These are phyloP conservation scores for Patagioenas fasciata DNA, from an alignment of 2,113 vertebrate species.

Conservation along the genomic window DNA sequence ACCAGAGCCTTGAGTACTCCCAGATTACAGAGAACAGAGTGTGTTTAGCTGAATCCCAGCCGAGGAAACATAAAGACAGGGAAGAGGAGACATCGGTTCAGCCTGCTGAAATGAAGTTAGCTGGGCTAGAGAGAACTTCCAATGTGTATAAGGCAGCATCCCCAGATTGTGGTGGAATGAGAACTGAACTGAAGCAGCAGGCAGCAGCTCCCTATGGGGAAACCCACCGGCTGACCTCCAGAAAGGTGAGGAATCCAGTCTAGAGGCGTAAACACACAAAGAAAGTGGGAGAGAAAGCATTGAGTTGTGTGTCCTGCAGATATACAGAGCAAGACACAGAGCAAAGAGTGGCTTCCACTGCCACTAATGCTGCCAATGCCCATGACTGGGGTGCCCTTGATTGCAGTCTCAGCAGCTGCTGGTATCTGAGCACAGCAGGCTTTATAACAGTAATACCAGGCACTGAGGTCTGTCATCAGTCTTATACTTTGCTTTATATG, in stretches of 20 bases:
- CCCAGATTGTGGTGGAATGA: background rate
- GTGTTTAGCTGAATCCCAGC: background rate
- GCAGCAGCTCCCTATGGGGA: background rate
- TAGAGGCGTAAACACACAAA: background rate
- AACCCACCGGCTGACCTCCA: background rate
- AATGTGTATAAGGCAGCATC: background rate
- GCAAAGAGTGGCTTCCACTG: background rate
- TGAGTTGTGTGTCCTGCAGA: background rate
- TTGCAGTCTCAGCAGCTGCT: background rate
- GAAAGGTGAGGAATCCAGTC: background rate
- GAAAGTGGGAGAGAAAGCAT: background rate
- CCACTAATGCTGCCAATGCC: background rate
- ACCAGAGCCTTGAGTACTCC: background rate
- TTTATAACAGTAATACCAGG: background rate
- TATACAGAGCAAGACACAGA: background rate
- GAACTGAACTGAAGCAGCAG: background rate
- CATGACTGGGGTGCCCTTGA: background rate
- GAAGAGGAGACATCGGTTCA: background rate
- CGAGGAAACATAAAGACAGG: background rate
- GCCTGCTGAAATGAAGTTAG: background rate
- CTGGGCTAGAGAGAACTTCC: background rate
- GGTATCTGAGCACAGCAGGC: background rate
- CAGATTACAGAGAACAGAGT: background rate
- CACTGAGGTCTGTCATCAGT: background rate
- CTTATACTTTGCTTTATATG: background rate